Evolutionary conservation across 2,113 vertebrate species (phyloP), one percentile per base, ranked within the genome.

Genomic region (Aphyosemion australe): DNA sequence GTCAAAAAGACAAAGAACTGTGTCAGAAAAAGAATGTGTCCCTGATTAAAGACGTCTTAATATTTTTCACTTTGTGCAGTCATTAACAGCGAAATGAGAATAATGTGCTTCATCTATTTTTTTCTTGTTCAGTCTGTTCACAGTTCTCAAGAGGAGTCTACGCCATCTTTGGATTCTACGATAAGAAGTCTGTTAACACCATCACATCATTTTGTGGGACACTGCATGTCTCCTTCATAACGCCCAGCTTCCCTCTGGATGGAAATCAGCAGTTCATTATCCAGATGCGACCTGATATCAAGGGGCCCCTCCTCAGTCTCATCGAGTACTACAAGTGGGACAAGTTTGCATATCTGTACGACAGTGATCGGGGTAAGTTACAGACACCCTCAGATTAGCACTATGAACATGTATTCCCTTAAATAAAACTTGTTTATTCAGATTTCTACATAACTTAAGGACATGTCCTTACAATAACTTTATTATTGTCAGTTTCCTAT

Each of bases 101-200:
- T 37, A 37, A 37, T 6, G 1, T 10, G 34, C 26, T 26, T 26
- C 5, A 26, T 26, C 26, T 26, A 39, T 42, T 37, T 34, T 45
- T 21, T n/a, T 52, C 52, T 45, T 78, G 16, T 86, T 37, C 87
- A 99, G 97, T 99, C 88, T 99, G 97, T 90, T 99, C 97, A 72
- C 97, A 99, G 94, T 99, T 99, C 94, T 98, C 97, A 62, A 96
- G 97, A 93, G 97, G 97, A 77, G 97, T 99, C 54, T 99, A 98
- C 82, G 97, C 97, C 86, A 99, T 99, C 91, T 99, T 99, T 86
- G 97, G 97, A 87, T 99, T 99, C 93, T 99, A 99, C 32, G 97
- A 99, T 91, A 99, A 99, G 93, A 99, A 99, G 93, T 99, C 97
- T 46, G 96, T 99, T 82, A 99, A 99, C 88, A 99, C 97, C 72